These are phyloP conservation scores for Branchellion lobata DNA, from an alignment of 2,888 invertebrate genomes.

Conservation along the genomic window DNA sequence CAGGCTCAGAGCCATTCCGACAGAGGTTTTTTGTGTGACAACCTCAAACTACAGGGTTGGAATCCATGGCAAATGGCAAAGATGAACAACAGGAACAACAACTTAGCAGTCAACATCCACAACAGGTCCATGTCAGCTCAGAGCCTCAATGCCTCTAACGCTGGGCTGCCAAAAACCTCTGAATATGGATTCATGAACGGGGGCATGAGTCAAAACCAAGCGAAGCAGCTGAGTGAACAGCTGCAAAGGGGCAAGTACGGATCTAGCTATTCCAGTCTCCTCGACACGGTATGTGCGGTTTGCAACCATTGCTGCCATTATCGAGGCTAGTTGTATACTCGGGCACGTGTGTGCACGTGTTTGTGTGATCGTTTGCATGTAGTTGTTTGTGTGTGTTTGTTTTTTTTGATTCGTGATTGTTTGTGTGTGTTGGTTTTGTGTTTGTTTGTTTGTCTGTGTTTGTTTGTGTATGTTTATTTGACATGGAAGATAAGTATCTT, in stretches of 20 bases:
- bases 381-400: too few relatives aligned
- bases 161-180: slow-evolving; percentile 26
- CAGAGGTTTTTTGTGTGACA: slow-evolving; percentile 15
- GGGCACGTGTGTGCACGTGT: too few relatives aligned
- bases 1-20: slow-evolving; percentile 1
- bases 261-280: slow-evolving; percentile 37
- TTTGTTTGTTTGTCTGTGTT: too few relatives aligned
- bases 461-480: too few relatives aligned
- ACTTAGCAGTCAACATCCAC: slow-evolving; percentile 32
- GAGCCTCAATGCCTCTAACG: slow-evolving; percentile 25
- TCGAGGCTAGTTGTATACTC: too few relatives aligned
- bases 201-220: slow-evolving; percentile 24
- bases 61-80: slow-evolving; percentile 35
- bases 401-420: too few relatives aligned
- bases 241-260: slow-evolving; percentile 30
- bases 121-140: slow-evolving; percentile 40
- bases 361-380: too few relatives aligned
- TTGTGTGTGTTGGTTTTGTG: too few relatives aligned
- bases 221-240: slow-evolving; percentile 29
- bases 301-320: too few relatives aligned
- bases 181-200: not conserved
- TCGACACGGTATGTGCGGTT: slow-evolving; percentile 5
- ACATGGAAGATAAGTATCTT: too few relatives aligned
- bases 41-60: not conserved
- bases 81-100: slow-evolving; percentile 14